Conservation (phyloP, 2,888 invertebrate species). For the Erebia epiphron region DNA sequence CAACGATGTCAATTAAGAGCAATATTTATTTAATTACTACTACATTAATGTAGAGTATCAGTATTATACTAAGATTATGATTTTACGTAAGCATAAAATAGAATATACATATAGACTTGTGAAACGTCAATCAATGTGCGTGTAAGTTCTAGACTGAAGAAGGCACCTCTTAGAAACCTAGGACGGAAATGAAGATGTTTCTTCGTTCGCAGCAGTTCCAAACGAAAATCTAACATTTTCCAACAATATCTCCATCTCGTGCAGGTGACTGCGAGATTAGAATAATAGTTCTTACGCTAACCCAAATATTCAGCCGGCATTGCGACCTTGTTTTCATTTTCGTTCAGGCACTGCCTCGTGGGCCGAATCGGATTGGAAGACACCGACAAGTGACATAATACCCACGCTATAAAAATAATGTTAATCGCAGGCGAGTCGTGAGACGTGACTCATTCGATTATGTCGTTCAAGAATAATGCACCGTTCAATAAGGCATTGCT, state of each 20-base stretch:
- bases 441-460: constrained; percentile 28
- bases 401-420: constrained; percentile 47
- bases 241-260: constrained; percentile 26
- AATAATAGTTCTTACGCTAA: constrained; percentile 54
- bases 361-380: constrained; percentile 52
- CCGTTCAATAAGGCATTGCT: constrained; percentile 12
- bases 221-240: too few relatives aligned
- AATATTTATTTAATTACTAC: too few relatives aligned
- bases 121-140: too few relatives aligned
- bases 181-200: too few relatives aligned
- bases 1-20: constrained; percentile 13
- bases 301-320: constrained; percentile 71
- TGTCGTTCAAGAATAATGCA: constrained; percentile 19
- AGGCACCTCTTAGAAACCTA: too few relatives aligned
- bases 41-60: too few relatives aligned
- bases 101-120: too few relatives aligned
- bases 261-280: constrained; percentile 41
- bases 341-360: constrained; percentile 54
- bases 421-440: constrained; percentile 26
- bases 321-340: constrained; percentile 79
- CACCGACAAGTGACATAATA: constrained; percentile 56
- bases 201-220: too few relatives aligned
- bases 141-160: too few relatives aligned
- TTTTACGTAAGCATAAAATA: too few relatives aligned
- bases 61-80: too few relatives aligned